A percentile compares a stretch with the other conserved stretches of the same genome.
phyloP scores from a whole-genome alignment of 2,888 invertebrate species.

The Chymomyza amoena region DNA sequence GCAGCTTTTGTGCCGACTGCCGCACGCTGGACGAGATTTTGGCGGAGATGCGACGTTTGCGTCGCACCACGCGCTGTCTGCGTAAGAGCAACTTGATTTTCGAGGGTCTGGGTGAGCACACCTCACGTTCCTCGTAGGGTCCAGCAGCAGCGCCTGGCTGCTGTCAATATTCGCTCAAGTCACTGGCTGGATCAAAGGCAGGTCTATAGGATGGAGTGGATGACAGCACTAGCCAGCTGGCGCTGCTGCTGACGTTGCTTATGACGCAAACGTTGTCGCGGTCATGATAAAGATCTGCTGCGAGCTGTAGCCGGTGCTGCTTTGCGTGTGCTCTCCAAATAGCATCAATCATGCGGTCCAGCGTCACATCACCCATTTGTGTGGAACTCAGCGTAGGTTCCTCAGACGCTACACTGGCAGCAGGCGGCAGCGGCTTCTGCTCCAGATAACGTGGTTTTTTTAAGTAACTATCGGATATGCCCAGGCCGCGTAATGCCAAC shows the following conservation, averaged over 20 bases:
- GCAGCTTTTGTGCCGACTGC: conserved; percentile 63
- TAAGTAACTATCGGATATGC: conserved; percentile 77
- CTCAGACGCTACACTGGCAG: conserved; percentile 16
- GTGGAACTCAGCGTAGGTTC: conserved; percentile 71
- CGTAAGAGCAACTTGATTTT: conserved; percentile 54
- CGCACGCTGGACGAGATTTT: conserved; percentile 49
- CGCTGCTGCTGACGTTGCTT: conserved; percentile 13
- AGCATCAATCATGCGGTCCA: conserved; percentile 79
- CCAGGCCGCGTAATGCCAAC: conserved; percentile 76
- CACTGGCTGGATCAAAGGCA: conserved; percentile 78
- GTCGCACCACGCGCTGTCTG: conserved; percentile 75
- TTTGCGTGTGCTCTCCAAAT: conserved; percentile 78
- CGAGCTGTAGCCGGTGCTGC: conserved; percentile 5
- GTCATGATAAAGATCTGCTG: not conserved
- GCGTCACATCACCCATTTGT: conserved; percentile 77
- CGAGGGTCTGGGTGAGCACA: conserved; percentile 59
- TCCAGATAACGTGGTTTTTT: conserved; percentile 77
- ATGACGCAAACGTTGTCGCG: conserved; percentile 13
- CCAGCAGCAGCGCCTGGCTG: not conserved
- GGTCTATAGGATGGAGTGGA: conserved; percentile 76
- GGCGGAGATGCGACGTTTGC: conserved; percentile 68
- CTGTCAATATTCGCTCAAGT: conserved; percentile 77
- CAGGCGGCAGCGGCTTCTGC: conserved; percentile 22
- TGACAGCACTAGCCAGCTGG: conserved; percentile 14
- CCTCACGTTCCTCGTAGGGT: conserved; percentile 74